Conservation (phyloP, 2,113 vertebrate genomes). For the human region GRCh38 chr17:71765001-71765500, state of each 20-base stretch:
- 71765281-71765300: not conserved
- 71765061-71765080: not conserved
- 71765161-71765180: not conserved
- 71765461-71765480: not conserved
- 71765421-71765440: not conserved
- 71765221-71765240: not conserved
- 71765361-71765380: not conserved
- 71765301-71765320: not conserved
- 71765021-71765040: not conserved
- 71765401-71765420: not conserved
- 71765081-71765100: not conserved
- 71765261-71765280: not conserved
- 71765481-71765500: conserved; percentile 53
- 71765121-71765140: not conserved
- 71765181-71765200: not conserved
- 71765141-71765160: not conserved
- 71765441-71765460: not conserved
- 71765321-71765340: not conserved
- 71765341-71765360: not conserved
- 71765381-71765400: not conserved
- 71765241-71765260: not conserved
- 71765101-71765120: not conserved
- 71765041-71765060: not conserved
- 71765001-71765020: not conserved
- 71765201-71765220: not conserved